phyloP scores from a whole-genome alignment of 2,113 vertebrate species.

The Anoura caudifer region DNA sequence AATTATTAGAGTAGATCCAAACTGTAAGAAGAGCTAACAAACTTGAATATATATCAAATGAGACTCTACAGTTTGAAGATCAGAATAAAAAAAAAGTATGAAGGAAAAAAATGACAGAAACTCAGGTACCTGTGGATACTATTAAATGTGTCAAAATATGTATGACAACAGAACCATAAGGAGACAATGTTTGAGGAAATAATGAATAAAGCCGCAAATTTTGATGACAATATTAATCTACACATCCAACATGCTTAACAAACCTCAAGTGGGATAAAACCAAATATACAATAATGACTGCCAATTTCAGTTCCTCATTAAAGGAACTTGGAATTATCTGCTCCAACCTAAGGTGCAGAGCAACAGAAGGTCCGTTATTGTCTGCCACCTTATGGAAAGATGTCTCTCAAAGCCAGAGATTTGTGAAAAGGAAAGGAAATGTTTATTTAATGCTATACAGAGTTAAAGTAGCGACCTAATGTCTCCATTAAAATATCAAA shows the following conservation, averaged over 20 bases:
- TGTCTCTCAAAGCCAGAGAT: too few relatives aligned
- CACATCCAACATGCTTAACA: not conserved
- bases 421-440: too few relatives aligned
- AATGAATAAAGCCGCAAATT: not conserved
- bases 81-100: not conserved
- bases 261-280: not conserved
- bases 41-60: not conserved
- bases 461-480: too few relatives aligned
- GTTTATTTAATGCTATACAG: too few relatives aligned
- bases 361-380: too few relatives aligned
- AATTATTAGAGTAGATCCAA: not conserved
- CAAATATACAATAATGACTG: not conserved
- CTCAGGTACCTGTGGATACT: not conserved
- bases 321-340: not conserved
- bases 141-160: not conserved
- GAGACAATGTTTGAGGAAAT: not conserved
- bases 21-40: not conserved
- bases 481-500: too few relatives aligned
- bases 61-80: not conserved
- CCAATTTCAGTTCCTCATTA: not conserved
- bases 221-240: not conserved
- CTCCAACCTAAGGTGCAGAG: too few relatives aligned
- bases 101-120: not conserved
- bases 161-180: not conserved
- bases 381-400: too few relatives aligned